Evolutionary conservation across 2,113 vertebrate species (phyloP).

Genomic region (Otis tarda): DNA sequence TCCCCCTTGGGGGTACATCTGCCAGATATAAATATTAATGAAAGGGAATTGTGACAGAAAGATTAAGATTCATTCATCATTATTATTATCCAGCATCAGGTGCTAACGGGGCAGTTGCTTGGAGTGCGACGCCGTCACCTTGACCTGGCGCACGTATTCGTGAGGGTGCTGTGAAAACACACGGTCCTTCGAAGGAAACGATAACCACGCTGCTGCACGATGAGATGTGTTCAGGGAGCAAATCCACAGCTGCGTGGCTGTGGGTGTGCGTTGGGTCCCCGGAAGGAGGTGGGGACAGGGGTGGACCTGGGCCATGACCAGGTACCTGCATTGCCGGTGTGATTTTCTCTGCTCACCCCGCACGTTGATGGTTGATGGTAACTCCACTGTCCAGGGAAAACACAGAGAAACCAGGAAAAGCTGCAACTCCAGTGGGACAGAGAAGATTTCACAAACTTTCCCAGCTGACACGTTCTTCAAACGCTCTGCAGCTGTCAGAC

Average conservation of each 20-base stretch:
- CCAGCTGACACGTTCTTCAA: neutral
- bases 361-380: fast-evolving
- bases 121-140: neutral
- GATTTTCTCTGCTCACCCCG: neutral
- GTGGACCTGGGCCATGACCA: neutral
- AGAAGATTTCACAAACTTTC: neutral
- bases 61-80: slow-evolving; percentile 59
- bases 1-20: slow-evolving; percentile 51
- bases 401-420: neutral
- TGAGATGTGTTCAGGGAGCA: neutral
- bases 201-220: neutral
- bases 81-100: slow-evolving; percentile 47
- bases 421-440: neutral
- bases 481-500: slow-evolving; percentile 37
- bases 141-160: neutral
- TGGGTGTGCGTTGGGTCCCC: neutral
- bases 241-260: neutral
- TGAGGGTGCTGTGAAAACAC: neutral
- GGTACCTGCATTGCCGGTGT: neutral
- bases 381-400: neutral
- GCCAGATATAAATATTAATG: slow-evolving; percentile 61
- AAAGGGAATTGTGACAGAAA: slow-evolving; percentile 27
- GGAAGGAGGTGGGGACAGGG: neutral
- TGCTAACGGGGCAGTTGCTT: neutral
- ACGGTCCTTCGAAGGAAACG: neutral